Conservation (phyloP, 2,888 invertebrate species). For the Hypena proboscidalis region DNA sequence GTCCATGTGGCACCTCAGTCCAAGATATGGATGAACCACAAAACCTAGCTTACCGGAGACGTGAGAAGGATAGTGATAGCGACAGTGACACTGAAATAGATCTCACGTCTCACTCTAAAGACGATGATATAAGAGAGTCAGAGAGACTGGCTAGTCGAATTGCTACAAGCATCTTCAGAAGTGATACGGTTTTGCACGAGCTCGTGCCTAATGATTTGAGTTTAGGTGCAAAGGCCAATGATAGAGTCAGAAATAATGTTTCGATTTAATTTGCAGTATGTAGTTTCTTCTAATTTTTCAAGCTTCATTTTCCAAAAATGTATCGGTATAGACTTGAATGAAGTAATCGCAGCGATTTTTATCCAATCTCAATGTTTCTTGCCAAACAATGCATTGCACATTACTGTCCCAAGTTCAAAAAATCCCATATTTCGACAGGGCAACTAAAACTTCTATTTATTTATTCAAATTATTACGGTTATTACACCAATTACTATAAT, state of each 20-base stretch:
- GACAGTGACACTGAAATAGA: slow-evolving; percentile 82
- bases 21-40: slow-evolving; percentile 66
- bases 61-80: slow-evolving; percentile 68
- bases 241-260: slow-evolving; percentile 64
- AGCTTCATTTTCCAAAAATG: too few relatives aligned
- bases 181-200: slow-evolving; percentile 76
- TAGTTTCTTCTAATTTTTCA: neutral
- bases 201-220: slow-evolving; percentile 81
- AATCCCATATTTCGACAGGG: too few relatives aligned
- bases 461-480: too few relatives aligned
- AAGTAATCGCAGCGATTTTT: too few relatives aligned
- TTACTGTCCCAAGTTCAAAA: too few relatives aligned
- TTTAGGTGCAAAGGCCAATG: slow-evolving; percentile 65
- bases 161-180: slow-evolving; percentile 77
- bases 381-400: too few relatives aligned
- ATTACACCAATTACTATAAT: too few relatives aligned
- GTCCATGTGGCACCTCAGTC: slow-evolving; percentile 59
- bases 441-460: too few relatives aligned
- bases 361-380: too few relatives aligned
- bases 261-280: slow-evolving; percentile 50
- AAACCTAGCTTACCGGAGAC: slow-evolving; percentile 70
- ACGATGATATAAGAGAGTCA: slow-evolving; percentile 77
- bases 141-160: slow-evolving; percentile 74
- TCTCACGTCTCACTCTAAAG: slow-evolving; percentile 80
- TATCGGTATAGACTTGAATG: too few relatives aligned